Conservation (phyloP, 2,113 vertebrate genomes). For the Sinocyclocheilus anshuiensis region DNA sequence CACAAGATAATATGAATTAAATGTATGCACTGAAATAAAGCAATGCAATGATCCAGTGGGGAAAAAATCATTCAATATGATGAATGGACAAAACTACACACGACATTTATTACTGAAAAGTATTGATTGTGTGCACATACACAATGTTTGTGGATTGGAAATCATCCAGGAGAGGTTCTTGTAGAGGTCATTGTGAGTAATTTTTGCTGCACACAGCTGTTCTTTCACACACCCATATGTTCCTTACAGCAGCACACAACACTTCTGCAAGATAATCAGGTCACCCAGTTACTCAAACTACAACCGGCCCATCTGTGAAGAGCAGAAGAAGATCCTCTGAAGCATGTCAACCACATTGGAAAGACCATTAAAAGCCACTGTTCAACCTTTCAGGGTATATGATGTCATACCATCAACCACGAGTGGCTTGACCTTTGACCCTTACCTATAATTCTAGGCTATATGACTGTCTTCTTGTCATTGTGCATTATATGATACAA, state of each 20-base stretch:
- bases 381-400: background rate
- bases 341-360: background rate
- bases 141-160: background rate
- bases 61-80: no score
- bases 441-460: background rate
- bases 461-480: background rate
- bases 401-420: background rate
- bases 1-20: no score
- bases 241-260: background rate
- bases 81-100: background rate
- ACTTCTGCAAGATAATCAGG: constrained; percentile 5
- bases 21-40: no score
- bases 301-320: background rate
- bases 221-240: background rate
- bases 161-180: background rate
- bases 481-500: background rate
- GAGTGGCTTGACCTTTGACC: background rate
- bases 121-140: background rate
- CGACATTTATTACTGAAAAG: background rate
- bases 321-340: background rate
- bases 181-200: background rate
- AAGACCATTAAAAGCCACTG: background rate
- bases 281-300: constrained; percentile 16
- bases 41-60: no score
- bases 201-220: constrained; percentile 4